Evolutionary conservation across 2,113 vertebrate genomes (phyloP).

Genomic region (Atractosteus spatula): DNA sequence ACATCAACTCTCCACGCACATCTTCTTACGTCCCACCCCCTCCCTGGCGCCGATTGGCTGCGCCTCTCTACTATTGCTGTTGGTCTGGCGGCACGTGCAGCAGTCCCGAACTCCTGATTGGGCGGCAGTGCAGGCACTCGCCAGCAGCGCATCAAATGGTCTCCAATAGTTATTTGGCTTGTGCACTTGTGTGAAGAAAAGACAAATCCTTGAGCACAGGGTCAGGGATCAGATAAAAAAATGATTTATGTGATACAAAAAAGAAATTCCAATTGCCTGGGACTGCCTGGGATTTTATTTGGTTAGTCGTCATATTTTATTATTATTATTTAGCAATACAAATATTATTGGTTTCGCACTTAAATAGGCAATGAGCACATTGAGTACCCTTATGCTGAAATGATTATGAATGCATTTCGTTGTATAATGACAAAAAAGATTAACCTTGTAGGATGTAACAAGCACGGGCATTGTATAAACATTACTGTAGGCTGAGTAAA

Average conservation of each 20-base stretch:
- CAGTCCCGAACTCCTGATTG: conserved; percentile 51
- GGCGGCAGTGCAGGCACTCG: conserved; percentile 16
- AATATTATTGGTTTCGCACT: too few species aligned
- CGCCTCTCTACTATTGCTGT: neutral
- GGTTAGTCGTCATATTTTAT: too few species aligned
- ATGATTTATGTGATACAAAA: neutral
- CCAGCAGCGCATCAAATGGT: conserved; percentile 8
- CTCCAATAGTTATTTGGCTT: conserved; percentile 47
- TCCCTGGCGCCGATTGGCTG: conserved; percentile 36
- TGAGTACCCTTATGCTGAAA: too few species aligned
- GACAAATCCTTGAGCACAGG: conserved; percentile 24
- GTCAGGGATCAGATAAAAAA: conserved; percentile 29
- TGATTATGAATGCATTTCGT: too few species aligned
- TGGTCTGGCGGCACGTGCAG: conserved; percentile 23
- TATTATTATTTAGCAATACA: too few species aligned
- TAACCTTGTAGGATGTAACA: too few species aligned
- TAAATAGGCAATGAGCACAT: too few species aligned
- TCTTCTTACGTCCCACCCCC: neutral
- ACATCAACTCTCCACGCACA: conserved; percentile 60
- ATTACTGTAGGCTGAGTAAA: too few species aligned
- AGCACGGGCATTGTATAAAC: too few species aligned
- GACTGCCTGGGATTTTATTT: too few species aligned
- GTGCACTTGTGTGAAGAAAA: conserved; percentile 26
- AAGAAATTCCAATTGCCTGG: too few species aligned
- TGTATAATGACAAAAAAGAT: too few species aligned